Evolutionary conservation across 1,140 invertebrate genomes (phyloP), one percentile per base, ranked within the genome.

Genomic region (Brachionus paranguensis): DNA sequence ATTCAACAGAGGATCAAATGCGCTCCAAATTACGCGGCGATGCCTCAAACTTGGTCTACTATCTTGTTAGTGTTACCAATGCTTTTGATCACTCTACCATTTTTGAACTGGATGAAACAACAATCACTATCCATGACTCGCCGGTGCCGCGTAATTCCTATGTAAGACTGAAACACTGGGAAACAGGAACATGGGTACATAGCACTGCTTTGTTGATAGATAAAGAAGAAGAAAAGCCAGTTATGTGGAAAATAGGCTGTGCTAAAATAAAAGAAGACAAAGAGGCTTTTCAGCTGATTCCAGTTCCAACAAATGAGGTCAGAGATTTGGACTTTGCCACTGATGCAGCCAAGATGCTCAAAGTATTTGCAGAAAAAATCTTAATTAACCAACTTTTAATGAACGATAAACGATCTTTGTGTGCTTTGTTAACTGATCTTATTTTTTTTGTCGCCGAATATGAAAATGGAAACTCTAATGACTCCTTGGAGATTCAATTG

Each of bases 251-350:
- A 91, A 94, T 95, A 85, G 84, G 53, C 64, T 81, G 45, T 29
- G 55, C 90, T 86, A 84, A 20, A 85, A 84, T 78, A 78, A 97
- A 98, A 90, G 96, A 99, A 90, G 97, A 99, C 88, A 98, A 99
- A 88, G 98, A 99, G 90, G 97, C 97, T 0, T 99, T 99, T 90
- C 95, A 96, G 1, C 90, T 99, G 20, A 94, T 98, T 85, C 88
- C 88, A 11, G 89, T 90, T 12, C 88, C 88, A 17, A 87, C 88
- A n/a, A 86, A 88, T 78, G 89, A 90, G 86, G 97, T 99, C 6
- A 92, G 98, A 68, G 97, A 99, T 91, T 90, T 99, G 84, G 98
- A 99, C 90, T 99, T 99, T 90, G 98, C 97, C 1, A 99, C 99
- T 91, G 98, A 99, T 91, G 96, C 97, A 1, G 98, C 96, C 7